Evolutionary conservation across 2,888 invertebrate genomes (phyloP), one percentile per base, ranked within the genome.

Genomic region (Bellardia bayeri): DNA sequence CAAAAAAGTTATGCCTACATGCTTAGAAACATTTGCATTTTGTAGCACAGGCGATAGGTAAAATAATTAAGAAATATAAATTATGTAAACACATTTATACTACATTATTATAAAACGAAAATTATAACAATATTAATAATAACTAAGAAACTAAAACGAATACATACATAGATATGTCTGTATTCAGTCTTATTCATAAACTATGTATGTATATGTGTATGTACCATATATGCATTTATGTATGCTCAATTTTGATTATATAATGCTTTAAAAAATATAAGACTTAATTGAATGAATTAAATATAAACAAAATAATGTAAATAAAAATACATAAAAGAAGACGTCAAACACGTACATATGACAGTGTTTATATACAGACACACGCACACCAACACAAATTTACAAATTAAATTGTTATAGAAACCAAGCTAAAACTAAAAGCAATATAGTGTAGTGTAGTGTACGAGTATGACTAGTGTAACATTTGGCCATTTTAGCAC

Each of bases 281-380:
- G 82, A 83, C 69, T 58, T 76, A 71, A 78, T 76, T 81, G 63
- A 82, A 80, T 80, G 69, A 82, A 82, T 82, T 66, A 72, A 82
- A 69, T 63, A 86, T 69, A 49, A 63, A 51, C 5, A 49, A 7
- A 80, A 71, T 13, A 13, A 61, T 61, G 9, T 61, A 61, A 64
- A 49, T 16, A 63, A 54, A 61, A 56, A 37, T 37, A 56, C n/a
- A 56, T 11, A 42, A 66, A 63, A 23, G 16, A 64, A 54, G 37
- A n/a, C 13, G 11, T 33, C 51, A 51, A 72, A 72, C 33, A 72
- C 72, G 40, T 33, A 30, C 23, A 68, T 58, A 30, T 74, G 61
- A 74, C 72, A 72, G 42, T 58, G 56, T 37, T n/a, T 56, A 72
- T 2, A 68, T 30, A 33, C n/a, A 69, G 4, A 49, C 6, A 71